A percentile compares a stretch with the other conserved stretches of the same genome.
Conservation (phyloP, 1,140 invertebrate genomes). For the Lineus longissimus region DNA sequence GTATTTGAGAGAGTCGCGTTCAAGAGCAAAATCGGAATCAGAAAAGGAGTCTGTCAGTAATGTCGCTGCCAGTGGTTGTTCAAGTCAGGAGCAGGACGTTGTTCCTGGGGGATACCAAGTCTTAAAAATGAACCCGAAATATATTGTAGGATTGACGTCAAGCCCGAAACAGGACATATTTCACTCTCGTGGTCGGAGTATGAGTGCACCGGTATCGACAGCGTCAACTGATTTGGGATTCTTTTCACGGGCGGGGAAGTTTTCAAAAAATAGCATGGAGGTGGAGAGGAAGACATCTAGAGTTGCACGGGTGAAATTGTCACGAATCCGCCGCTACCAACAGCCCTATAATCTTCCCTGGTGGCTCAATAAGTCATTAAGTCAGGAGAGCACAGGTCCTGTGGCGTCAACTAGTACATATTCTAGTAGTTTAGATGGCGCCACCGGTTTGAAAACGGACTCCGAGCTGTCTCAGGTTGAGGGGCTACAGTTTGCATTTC, state of each 20-base stretch:
- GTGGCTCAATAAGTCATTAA: slow-evolving; percentile 32
- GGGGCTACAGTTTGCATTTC: slow-evolving; percentile 7
- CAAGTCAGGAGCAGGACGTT: not conserved
- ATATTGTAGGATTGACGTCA: slow-evolving; percentile 31
- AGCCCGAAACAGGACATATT: slow-evolving; percentile 4
- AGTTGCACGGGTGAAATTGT: slow-evolving; percentile 1
- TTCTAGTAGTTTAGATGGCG: slow-evolving; percentile 1
- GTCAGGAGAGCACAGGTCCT: slow-evolving; percentile 21
- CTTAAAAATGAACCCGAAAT: slow-evolving; percentile 39
- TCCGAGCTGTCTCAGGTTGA: slow-evolving; percentile 26
- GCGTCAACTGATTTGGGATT: slow-evolving; percentile 8
- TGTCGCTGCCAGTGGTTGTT: not conserved
- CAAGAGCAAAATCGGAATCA: not conserved
- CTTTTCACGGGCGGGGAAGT: slow-evolving; percentile 9
- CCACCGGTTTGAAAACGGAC: not conserved
- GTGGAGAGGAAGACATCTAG: not conserved
- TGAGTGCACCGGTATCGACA: not conserved
- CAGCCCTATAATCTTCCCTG: slow-evolving; percentile 22
- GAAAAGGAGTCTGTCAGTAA: not conserved
- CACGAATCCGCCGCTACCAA: not conserved
- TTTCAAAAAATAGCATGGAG: slow-evolving; percentile 7
- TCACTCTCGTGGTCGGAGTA: not conserved
- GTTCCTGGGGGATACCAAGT: slow-evolving; percentile 26
- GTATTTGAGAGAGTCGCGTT: slow-evolving; percentile 23
- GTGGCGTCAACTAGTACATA: slow-evolving; percentile 14